Evolutionary conservation across 2,797 vertebrate genomes (phyloP), one percentile per base, ranked within the genome.

Genomic region (Staurois parvus): DNA sequence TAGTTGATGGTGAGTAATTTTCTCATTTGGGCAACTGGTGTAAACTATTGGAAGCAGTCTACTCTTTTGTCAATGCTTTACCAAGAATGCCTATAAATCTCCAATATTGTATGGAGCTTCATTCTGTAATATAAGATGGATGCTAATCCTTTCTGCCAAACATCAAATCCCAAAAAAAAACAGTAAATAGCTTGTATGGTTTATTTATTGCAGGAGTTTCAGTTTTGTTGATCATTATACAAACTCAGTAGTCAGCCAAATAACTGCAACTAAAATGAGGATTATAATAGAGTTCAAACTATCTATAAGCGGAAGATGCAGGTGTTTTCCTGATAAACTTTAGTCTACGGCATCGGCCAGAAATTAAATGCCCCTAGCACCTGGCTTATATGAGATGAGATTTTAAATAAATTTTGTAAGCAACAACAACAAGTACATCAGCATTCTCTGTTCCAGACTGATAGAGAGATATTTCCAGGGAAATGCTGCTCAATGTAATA

Each of bases 401-500:
- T 45, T 66, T 66, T 66, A 30, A 42, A 66, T 42, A 74, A 59
- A 59, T 70, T 29, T 6, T 59, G 19, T 59, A 48, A 30, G 45
- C 34, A 69, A 79, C 45, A n/a, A 56, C 32, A 81, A 40, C 10
- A 59, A 37, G 24, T 69, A 59, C 19, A 26, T 48, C 66, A 70
- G 66, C 26, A 37, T 76, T 81, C 56, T 85, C 72, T 40, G 13
- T 29, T 59, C 28, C 34, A 85, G 84, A 75, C 77, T 59, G 64
- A 81, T 81, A 69, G 69, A 73, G 29, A 81, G 79, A 82, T 85
- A 69, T 40, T 59, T 72, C 59, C 79, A 72, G 78, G 19, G 13
- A 66, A 80, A 75, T 69, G 72, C 32, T 56, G 62, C 66, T 30
- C 66, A 76, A 32, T 72, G 72, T 82, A 86, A 82, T 82, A 77